These are phyloP conservation scores for Borostomias antarcticus DNA, from an alignment of 2,797 vertebrate species.

Conservation along the genomic window DNA sequence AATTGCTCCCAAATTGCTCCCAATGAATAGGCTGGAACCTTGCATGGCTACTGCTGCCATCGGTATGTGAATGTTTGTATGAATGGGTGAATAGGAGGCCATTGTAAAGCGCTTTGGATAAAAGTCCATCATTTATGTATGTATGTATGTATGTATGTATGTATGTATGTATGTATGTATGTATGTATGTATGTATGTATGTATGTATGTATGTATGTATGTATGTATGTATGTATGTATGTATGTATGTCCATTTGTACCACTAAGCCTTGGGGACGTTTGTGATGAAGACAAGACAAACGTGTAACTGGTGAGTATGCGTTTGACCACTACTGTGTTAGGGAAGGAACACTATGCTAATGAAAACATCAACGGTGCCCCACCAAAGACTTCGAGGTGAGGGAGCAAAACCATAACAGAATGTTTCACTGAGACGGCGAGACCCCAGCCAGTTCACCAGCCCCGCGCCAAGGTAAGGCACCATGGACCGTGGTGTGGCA, in stretches of 20 bases:
- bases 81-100: too few species aligned
- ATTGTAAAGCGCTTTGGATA: too few species aligned
- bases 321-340: conserved; percentile 40
- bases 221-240: neutral
- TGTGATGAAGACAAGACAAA: conserved; percentile 10
- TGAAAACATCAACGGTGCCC: neutral
- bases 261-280: neutral
- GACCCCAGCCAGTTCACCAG: neutral
- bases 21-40: too few species aligned
- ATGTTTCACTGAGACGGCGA: neutral
- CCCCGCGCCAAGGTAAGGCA: too few species aligned
- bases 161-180: neutral
- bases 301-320: conserved; percentile 48
- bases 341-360: conserved; percentile 36
- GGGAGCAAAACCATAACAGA: neutral
- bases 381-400: neutral
- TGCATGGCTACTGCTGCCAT: too few species aligned
- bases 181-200: neutral
- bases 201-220: neutral
- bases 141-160: neutral
- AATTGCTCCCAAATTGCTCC: too few species aligned
- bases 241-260: conserved; percentile 3
- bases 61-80: too few species aligned
- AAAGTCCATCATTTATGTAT: too few species aligned
- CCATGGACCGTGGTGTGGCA: neutral